These are phyloP conservation scores for Philopotamus ludificatus DNA, from an alignment of 1,140 invertebrate species.

Conservation along the genomic window DNA sequence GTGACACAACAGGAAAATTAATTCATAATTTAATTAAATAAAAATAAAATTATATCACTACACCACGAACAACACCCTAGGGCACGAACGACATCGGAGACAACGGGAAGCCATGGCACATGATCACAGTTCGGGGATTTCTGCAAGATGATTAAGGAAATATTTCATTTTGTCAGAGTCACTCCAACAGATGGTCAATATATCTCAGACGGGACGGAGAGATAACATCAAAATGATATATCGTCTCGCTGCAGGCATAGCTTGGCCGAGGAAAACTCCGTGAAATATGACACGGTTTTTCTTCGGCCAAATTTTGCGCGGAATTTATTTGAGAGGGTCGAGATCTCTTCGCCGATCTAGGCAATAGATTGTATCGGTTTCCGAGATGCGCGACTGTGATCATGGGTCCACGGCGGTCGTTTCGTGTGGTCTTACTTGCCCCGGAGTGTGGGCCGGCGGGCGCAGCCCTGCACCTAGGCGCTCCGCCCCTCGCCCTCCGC, in stretches of 20 bases:
- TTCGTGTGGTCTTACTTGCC: slow-evolving; percentile 41
- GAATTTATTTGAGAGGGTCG: neutral
- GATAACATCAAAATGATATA: neutral
- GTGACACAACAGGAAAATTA: slow-evolving; percentile 41
- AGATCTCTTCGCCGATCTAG: neutral
- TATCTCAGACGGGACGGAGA: neutral
- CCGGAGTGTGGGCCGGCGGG: slow-evolving; percentile 32
- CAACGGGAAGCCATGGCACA: slow-evolving; percentile 29
- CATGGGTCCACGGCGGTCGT: slow-evolving; percentile 34
- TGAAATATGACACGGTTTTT: neutral
- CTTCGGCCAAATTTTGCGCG: neutral
- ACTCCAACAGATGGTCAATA: too few relatives aligned
- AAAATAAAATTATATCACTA: slow-evolving; percentile 40
- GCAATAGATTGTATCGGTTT: too few relatives aligned
- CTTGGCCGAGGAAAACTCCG: neutral
- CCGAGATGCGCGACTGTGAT: slow-evolving; percentile 37
- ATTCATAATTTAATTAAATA: slow-evolving; percentile 37
- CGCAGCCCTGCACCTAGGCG: slow-evolving; percentile 31
- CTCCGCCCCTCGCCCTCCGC: slow-evolving; percentile 52
- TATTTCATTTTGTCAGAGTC: too few relatives aligned
- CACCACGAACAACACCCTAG: slow-evolving; percentile 51
- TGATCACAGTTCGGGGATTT: slow-evolving; percentile 33
- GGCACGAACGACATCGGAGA: slow-evolving; percentile 53
- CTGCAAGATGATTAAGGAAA: too few relatives aligned
- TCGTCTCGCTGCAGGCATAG: neutral